Conservation (phyloP, 2,113 vertebrate species). For the Gobius niger region DNA sequence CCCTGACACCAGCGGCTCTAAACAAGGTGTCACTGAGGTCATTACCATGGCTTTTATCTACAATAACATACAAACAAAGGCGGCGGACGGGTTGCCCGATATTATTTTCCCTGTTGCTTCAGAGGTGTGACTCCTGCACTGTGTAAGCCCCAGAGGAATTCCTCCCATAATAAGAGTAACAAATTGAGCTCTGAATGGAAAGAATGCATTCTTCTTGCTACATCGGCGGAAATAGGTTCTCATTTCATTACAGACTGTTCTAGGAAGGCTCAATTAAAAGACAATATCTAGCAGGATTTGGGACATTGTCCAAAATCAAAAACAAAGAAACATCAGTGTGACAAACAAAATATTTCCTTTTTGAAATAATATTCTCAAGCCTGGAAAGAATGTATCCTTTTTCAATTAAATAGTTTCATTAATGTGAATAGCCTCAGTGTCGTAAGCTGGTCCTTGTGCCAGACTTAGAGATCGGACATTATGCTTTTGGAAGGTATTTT, state of each 20-base stretch:
- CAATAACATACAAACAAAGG: slow-evolving; percentile 67
- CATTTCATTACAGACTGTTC: neutral
- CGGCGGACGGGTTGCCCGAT: slow-evolving; percentile 44
- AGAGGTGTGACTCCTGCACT: slow-evolving; percentile 30
- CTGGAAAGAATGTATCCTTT: too few species aligned
- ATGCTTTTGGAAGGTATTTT: too few species aligned
- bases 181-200: slow-evolving; percentile 5
- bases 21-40: slow-evolving; percentile 49
- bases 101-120: slow-evolving; percentile 27
- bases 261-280: neutral
- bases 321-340: too few species aligned
- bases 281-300: neutral
- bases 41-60: slow-evolving; percentile 63
- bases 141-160: slow-evolving; percentile 23
- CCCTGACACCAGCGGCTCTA: slow-evolving; percentile 38
- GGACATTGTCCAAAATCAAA: too few species aligned
- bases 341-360: too few species aligned
- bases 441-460: too few species aligned
- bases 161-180: neutral
- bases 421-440: too few species aligned
- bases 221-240: neutral
- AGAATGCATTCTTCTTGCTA: neutral
- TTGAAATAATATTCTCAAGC: too few species aligned
- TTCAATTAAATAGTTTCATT: too few species aligned
- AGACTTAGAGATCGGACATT: too few species aligned